phyloP scores from a whole-genome alignment of 2,888 invertebrate genomes.

The Chelonus formosanus region DNA sequence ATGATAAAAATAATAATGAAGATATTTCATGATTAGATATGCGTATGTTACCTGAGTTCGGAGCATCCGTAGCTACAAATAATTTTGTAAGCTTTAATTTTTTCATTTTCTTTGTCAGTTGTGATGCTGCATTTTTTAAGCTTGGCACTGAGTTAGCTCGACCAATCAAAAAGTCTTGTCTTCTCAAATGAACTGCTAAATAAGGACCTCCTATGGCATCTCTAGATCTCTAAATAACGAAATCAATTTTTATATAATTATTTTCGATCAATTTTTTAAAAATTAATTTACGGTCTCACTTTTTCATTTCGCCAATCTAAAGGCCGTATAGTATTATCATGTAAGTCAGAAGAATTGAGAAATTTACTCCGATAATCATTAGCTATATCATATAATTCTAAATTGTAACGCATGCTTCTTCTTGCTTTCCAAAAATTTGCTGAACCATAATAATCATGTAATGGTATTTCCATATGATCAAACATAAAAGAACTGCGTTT shows the following conservation, averaged over 20 bases:
- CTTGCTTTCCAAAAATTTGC: constrained; percentile 84
- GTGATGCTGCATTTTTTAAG: constrained; percentile 78
- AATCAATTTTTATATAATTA: background rate
- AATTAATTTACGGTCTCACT: constrained; percentile 53
- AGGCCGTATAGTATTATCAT: constrained; percentile 70
- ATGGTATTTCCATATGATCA: constrained; percentile 83
- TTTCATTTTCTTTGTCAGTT: constrained; percentile 73
- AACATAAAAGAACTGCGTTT: constrained; percentile 71
- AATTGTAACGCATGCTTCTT: constrained; percentile 90
- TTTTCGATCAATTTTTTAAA: background rate
- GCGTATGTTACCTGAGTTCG: constrained; percentile 65
- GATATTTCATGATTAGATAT: background rate
- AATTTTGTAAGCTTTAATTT: constrained; percentile 70
- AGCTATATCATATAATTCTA: constrained; percentile 74
- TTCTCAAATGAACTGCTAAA: constrained; percentile 84
- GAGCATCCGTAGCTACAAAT: constrained; percentile 89
- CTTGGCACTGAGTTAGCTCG: constrained; percentile 80
- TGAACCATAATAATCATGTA: constrained; percentile 89
- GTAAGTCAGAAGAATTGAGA: constrained; percentile 72
- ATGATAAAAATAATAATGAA: constrained; percentile 47
- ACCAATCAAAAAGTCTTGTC: constrained; percentile 85
- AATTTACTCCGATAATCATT: constrained; percentile 71
- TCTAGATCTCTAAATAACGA: constrained; percentile 46
- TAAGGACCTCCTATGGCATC: constrained; percentile 76
- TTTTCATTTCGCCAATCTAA: constrained; percentile 72